Base-by-base conservation (phyloP, 2,797 vertebrate species). In the Betta splendens region DNA sequence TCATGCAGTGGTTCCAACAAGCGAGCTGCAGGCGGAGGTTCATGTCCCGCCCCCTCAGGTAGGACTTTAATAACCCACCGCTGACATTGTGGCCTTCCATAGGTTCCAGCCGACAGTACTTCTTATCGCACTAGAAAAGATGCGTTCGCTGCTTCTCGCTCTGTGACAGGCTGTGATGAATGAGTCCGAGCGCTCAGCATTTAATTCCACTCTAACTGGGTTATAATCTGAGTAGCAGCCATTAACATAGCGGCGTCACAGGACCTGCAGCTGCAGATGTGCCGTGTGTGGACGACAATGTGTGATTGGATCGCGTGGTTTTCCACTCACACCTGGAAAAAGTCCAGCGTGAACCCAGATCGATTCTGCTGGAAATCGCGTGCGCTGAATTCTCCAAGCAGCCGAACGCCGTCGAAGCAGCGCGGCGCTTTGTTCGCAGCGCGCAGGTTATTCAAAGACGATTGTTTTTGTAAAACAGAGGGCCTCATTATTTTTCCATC, bases 211-310 rank as follows among this genome's bases (percentile, higher is more conserved):
- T 35, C 26, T 18, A 58, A 44, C 15, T 20, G 43, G 64, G 61
- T 64, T 64, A 70, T 62, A 45, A 69, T 37, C 64, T 8, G 43
- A 48, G 17, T n/a, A 15, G 11, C 28, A 45, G 54, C 63, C 52
- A 55, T 71, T 73, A 76, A 49, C 48, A 64, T 23, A 16, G 37
- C 12, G 5, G 29, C 58, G 69, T 69, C 68, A 67, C 75, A 77
- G 64, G 51, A 51, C 72, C 9, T 49, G 32, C 6, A 40, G 42
- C 16, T 52, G 23, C 39, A 48, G 32, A 49, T 32, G 45, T 50
- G 45, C 28, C 15, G 17, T 29, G 26, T 31, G 32, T 35, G 22
- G 26, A 62, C 13, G 8, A n/a, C 15, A n/a, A 2, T 21, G 13
- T 48, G 32, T 16, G 18, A 59, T 9, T 60, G 32, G 9, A 38